A percentile compares a stretch with the other conserved stretches of the same genome.
phyloP scores from a whole-genome alignment of 2,113 vertebrate genomes.

The Calyptommatus sinebrachiatus region DNA sequence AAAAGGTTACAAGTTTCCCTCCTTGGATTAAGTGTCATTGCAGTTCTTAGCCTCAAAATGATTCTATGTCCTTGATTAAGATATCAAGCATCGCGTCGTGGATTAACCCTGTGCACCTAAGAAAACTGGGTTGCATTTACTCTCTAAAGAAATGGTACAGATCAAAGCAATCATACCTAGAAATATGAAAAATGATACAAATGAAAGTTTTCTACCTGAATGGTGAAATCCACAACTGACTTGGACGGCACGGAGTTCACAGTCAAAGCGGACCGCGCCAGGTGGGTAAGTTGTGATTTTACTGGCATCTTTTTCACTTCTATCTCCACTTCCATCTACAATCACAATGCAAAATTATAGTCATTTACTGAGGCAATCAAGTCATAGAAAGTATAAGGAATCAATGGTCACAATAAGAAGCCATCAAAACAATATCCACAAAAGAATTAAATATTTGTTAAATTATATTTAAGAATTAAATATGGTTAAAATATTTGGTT shows the following conservation, averaged over 20 bases:
- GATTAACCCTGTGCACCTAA: not conserved
- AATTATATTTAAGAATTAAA: no score
- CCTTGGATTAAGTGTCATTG: not conserved
- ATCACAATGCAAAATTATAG: conserved; percentile 58
- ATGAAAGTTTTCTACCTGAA: conserved; percentile 79
- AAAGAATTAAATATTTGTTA: no score
- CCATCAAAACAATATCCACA: no score
- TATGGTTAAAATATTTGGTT: no score
- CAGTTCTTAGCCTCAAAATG: not conserved
- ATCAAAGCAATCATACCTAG: not conserved
- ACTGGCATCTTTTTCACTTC: conserved; percentile 96
- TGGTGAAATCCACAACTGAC: conserved; percentile 99
- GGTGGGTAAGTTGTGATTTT: conserved; percentile 98
- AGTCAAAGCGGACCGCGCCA: conserved; percentile 91
- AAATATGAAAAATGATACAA: not conserved
- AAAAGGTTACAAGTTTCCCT: not conserved
- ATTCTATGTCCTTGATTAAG: not conserved
- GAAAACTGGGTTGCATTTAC: not conserved
- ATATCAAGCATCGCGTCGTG: not conserved
- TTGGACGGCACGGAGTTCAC: conserved; percentile 90
- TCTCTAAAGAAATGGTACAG: not conserved
- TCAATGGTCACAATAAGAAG: no score
- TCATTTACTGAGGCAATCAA: conserved; percentile 21
- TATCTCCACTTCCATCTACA: conserved; percentile 93
- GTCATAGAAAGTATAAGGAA: no score